A percentile compares a stretch with the other conserved stretches of the same genome.
Evolutionary conservation across 30 jellyfish, hydroid and myxozoan species (phyloP).

Genomic region (Nemopilema nomurai): DNA sequence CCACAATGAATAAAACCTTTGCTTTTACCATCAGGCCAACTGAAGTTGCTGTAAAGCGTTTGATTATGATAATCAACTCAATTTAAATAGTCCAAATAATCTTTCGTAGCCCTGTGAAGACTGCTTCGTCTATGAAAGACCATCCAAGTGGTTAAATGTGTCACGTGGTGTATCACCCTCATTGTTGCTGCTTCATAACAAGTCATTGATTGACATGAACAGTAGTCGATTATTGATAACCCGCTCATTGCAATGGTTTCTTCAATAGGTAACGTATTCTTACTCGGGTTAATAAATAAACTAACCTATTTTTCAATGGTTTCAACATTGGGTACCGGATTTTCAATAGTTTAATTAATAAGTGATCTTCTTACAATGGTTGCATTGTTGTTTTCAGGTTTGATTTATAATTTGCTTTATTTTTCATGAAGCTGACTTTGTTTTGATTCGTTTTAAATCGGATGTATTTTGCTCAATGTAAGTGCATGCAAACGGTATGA

Average conservation of each 20-base stretch:
- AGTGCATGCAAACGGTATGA: not conserved
- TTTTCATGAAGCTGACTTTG: conserved; percentile 37
- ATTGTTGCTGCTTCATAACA: not conserved
- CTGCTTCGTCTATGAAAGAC: conserved; percentile 28
- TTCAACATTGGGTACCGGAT: not conserved
- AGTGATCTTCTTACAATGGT: not conserved
- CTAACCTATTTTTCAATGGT: not conserved
- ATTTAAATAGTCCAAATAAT: not conserved
- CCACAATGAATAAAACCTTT: no score
- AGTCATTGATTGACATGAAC: not conserved
- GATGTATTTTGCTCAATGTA: not conserved
- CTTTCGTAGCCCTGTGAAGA: conserved; percentile 28
- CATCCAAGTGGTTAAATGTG: not conserved
- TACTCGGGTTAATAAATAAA: not conserved
- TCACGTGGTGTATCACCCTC: not conserved
- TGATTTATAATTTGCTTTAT: conserved; percentile 21
- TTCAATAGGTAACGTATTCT: not conserved
- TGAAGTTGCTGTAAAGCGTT: no score
- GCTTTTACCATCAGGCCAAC: no score
- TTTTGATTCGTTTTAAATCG: conserved; percentile 24
- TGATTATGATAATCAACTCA: not conserved
- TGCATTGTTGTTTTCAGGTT: not conserved
- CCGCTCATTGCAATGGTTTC: not conserved
- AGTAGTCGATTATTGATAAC: not conserved
- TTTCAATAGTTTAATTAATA: not conserved